Conservation (phyloP, 2,888 invertebrate genomes). For the Drosophila macrospina region DNA sequence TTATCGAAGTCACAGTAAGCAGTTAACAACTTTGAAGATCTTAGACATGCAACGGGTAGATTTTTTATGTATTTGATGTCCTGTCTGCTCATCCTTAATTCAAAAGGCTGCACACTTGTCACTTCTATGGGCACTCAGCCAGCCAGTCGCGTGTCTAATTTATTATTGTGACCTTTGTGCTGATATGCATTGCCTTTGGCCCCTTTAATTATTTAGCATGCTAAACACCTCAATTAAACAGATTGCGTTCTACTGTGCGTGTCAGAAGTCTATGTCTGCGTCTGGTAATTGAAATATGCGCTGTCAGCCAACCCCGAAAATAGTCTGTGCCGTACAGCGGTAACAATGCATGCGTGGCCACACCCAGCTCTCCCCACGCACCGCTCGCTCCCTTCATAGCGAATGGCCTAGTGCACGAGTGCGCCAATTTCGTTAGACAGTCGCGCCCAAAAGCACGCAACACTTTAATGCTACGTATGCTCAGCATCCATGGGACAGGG, state of each 20-base stretch:
- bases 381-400: neutral
- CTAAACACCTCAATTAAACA: conserved; percentile 78
- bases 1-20: neutral
- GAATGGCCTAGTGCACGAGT: conserved; percentile 74
- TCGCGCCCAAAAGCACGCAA: conserved; percentile 74
- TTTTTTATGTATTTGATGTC: conserved; percentile 1
- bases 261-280: conserved; percentile 55
- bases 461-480: conserved; percentile 56
- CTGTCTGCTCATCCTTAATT: conserved; percentile 14
- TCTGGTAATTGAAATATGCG: conserved; percentile 50
- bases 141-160: conserved; percentile 72
- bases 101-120: conserved; percentile 45
- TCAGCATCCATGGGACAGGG: conserved; percentile 56
- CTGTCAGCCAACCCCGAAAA: conserved; percentile 33
- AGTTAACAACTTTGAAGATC: no score
- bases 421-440: conserved; percentile 63
- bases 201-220: conserved; percentile 69
- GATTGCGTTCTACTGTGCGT: conserved; percentile 66
- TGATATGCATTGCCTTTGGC: conserved; percentile 40
- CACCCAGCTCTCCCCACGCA: conserved; percentile 42
- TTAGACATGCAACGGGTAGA: neutral
- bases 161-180: conserved; percentile 72
- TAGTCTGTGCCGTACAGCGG: conserved; percentile 6
- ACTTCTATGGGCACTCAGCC: conserved; percentile 40
- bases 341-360: conserved; percentile 60